Percentiles rank a stretch among this genome's conserved stretches.
Conservation (phyloP, 2,113 vertebrate species). For the Entomyzon cyanotis region DNA sequence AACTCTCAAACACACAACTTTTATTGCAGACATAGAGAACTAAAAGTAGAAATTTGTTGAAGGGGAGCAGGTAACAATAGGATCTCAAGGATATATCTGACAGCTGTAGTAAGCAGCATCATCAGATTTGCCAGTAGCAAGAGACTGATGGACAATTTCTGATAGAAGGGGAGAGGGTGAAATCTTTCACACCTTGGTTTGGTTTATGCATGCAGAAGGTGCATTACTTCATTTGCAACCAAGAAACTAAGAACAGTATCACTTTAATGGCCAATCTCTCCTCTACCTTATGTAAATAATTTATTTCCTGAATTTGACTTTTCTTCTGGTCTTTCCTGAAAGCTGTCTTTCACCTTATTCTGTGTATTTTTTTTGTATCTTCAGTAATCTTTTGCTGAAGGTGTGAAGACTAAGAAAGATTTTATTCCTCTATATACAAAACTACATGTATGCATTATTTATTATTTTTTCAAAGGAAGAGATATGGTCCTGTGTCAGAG, state of each 20-base stretch:
- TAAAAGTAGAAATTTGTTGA: neutral
- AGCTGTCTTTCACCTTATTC: neutral
- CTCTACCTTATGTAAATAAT: neutral
- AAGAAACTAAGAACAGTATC: neutral
- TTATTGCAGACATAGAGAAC: neutral
- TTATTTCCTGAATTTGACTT: neutral
- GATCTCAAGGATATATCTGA: neutral
- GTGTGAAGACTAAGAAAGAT: neutral
- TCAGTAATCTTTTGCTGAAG: neutral
- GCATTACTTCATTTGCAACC: neutral
- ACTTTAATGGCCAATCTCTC: neutral
- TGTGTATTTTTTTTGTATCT: neutral
- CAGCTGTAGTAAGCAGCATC: neutral
- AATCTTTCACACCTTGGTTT: neutral
- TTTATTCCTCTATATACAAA: neutral
- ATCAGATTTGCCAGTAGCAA: neutral
- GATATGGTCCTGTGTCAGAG: neutral
- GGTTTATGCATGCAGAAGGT: neutral
- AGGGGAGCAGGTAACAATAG: neutral
- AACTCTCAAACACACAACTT: neutral
- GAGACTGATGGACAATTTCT: neutral
- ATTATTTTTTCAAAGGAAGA: conserved; percentile 11
- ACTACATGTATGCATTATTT: neutral
- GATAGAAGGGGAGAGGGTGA: neutral
- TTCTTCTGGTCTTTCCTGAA: neutral